Evolutionary conservation across 35 echinoderm and acorn worm genomes (phyloP), one percentile per base, ranked within the genome.

Genomic region (Eucidaris tribuloides): DNA sequence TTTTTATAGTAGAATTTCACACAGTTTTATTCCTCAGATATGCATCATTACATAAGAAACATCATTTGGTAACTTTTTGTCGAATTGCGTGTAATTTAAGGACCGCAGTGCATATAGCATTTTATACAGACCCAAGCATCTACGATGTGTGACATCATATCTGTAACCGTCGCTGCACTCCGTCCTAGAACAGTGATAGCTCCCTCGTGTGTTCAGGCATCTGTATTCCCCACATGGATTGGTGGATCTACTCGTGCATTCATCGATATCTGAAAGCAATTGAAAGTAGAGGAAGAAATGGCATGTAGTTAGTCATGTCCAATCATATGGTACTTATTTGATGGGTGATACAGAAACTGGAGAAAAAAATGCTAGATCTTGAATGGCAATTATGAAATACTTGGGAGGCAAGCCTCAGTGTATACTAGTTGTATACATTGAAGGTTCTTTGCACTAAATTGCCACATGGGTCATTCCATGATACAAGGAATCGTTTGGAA

Each of bases 131-230:
- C 85, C 85, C 24, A 79, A 31, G 55, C 85, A 88, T 33, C 42
- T 61, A 25, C 54, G 77, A n/a, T 56, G 44, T 39, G 57, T 81
- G 18, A 58, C 23, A 55, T 88, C 76, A 81, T 81, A 88, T 54
- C 58, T 37, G 61, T 88, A 88, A 35, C 85, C 85, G 20, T 88
- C 45, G 39, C 43, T 63, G 22, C 85, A 88, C n/a, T 78, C 56
- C n/a, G 71, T 65, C 13, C 40, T 78, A 57, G 58, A 80, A 61
- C 85, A 88, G 71, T 80, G 77, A 55, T 66, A 88, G 61, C 85
- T 88, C 6, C 85, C 85, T 28, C 60, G 57, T 23, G 85, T 88
- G 45, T 88, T 88, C 41, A 56, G 58, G 65, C 85, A 88, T 58
- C 17, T 27, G 81, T 79, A 62, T 6, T 80, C 76, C n/a, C 77